A percentile compares a stretch with the other conserved stretches of the same genome.
These are phyloP conservation scores for Otocyon megalotis DNA, from an alignment of 2,113 vertebrate genomes.

Conservation along the genomic window DNA sequence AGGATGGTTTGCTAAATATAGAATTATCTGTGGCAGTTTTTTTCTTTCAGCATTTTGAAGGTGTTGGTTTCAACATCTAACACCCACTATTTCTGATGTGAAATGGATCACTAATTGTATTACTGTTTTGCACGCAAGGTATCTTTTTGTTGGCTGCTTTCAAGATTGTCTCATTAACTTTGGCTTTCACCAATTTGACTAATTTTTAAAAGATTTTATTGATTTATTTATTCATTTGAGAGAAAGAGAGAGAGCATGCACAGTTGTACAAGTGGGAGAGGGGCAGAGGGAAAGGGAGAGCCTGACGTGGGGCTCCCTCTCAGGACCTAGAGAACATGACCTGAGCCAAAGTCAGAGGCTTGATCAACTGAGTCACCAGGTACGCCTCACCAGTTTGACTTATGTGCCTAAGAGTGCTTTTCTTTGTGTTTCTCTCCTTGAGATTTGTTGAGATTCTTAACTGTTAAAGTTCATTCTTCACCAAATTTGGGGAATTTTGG, in stretches of 20 bases:
- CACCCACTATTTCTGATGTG: not conserved
- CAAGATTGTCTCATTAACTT: not conserved
- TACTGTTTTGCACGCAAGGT: not conserved
- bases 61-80: not conserved
- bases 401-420: not conserved
- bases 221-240: not conserved
- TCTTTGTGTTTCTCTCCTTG: not conserved
- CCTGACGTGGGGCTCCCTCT: not conserved
- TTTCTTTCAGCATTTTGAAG: not conserved
- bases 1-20: not conserved
- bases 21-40: not conserved
- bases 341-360: not conserved
- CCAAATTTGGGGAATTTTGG: not conserved
- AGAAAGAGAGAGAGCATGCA: not conserved
- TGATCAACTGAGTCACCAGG: not conserved
- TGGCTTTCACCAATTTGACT: not conserved
- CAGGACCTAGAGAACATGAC: not conserved
- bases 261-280: not conserved
- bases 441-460: conserved; percentile 17
- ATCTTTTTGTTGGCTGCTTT: not conserved
- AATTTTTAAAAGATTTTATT: not conserved
- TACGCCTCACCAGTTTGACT: not conserved
- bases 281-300: not conserved
- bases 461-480: conserved; percentile 14
- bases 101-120: not conserved